Base-by-base conservation (phyloP, 2,113 vertebrate genomes). In the Mormoops blainvillei region DNA sequence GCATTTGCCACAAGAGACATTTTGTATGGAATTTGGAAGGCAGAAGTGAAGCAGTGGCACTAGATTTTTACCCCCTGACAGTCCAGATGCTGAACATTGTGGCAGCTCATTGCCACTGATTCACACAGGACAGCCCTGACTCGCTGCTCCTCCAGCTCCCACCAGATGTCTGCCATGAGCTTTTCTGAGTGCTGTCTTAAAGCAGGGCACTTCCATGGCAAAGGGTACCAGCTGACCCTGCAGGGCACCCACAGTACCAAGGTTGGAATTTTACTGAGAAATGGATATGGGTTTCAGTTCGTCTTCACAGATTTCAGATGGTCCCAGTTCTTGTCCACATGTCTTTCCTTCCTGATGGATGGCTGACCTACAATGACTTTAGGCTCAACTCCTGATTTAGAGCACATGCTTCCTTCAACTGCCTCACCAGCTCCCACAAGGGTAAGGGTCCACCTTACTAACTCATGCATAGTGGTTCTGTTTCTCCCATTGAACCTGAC, bases 391-490 rank as follows among this genome's bases (percentile, higher is more conserved):
- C 41, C 26, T 56, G 36, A 43, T 36, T n/a, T 41, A 63, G 36
- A 45, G 28, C 41, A 61, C 52, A 48, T 86, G 24, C 43, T 76
- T 54, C 74, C 68, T 18, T 58, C 11, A 31, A 22, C 2, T 3
- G 26, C 58, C 15, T 16, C 2, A 4, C 26, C 26, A 4, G 24
- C 24, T 61, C 31, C 43, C 61, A 78, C 48, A 24, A 4, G 2
- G 26, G 4, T 41, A 28, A 58, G 24, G 3, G 9, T 2, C 19
- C 45, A 2, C 20, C 26, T 38, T 52, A 31, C 9, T n/a, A 45
- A 13, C 15, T 18, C 38, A 48, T 8, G 0, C 20, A 52, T 8
- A 26, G 36, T 0, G 0, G 9, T 5, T 52, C 45, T 63, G 54
- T 50, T 80, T 89, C n/a, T 92, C 15, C 68, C 24, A 14, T 14